A percentile compares a stretch with the other conserved stretches of the same genome.
Evolutionary conservation across 2,797 vertebrate species (phyloP).

Genomic region (Danionella dracula): DNA sequence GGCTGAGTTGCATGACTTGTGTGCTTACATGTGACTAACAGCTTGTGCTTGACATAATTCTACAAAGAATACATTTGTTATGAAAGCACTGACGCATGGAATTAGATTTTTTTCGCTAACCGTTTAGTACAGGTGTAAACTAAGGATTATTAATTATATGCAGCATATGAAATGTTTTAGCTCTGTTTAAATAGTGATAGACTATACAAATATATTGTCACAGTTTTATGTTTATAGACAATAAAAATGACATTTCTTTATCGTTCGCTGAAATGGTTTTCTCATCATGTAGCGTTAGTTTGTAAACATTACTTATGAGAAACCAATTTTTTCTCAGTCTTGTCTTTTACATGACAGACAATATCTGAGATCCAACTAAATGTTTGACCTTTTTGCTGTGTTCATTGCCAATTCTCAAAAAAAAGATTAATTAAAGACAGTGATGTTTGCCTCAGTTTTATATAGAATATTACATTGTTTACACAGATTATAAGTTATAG

Average conservation of each 20-base stretch:
- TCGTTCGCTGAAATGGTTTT: too few species aligned
- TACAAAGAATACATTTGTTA: slow-evolving; percentile 14
- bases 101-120: neutral
- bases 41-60: neutral
- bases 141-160: neutral
- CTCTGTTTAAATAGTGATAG: neutral
- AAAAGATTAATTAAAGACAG: too few species aligned
- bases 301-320: too few species aligned
- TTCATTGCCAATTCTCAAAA: too few species aligned
- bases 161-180: neutral
- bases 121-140: neutral
- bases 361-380: too few species aligned
- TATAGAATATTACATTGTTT: too few species aligned
- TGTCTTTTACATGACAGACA: too few species aligned
- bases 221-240: neutral
- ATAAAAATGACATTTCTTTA: neutral
- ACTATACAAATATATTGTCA: neutral
- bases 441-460: too few species aligned
- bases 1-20: neutral
- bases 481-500: too few species aligned
- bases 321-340: too few species aligned
- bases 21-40: slow-evolving; percentile 25
- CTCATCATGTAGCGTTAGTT: too few species aligned
- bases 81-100: slow-evolving; percentile 13
- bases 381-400: too few species aligned